A percentile compares a stretch with the other conserved stretches of the same genome.
phyloP scores from a whole-genome alignment of 2,113 vertebrate genomes.

The Ophthalmolycus amberensis region DNA sequence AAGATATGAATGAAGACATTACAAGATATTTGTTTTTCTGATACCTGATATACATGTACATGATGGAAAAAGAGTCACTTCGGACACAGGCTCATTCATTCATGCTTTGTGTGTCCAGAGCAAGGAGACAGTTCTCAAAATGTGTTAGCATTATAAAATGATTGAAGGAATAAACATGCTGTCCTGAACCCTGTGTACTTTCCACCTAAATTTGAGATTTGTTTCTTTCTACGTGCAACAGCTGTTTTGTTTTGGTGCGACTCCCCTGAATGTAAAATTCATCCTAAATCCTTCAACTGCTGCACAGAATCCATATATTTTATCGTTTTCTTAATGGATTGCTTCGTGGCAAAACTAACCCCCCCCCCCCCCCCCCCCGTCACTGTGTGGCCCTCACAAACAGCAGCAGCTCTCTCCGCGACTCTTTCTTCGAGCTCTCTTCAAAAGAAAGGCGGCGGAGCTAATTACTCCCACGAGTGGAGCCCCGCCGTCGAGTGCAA shows the following conservation, averaged over 20 bases:
- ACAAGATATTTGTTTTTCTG: too few species aligned
- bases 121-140: too few species aligned
- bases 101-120: too few species aligned
- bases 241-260: background rate
- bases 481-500: constrained; percentile 52
- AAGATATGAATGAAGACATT: too few species aligned
- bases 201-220: background rate
- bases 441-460: constrained; percentile 45
- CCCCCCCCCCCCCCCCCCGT: background rate
- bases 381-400: constrained; percentile 20
- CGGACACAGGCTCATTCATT: too few species aligned
- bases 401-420: constrained; percentile 8
- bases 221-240: too few species aligned
- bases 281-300: background rate
- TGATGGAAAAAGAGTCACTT: too few species aligned
- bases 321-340: background rate
- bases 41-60: too few species aligned
- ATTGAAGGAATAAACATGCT: too few species aligned
- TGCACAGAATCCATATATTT: background rate
- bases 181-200: too few species aligned
- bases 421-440: constrained; percentile 46
- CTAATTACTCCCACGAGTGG: constrained; percentile 68
- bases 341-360: constrained; percentile 14
- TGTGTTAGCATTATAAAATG: too few species aligned
- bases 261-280: background rate